Evolutionary conservation across 1,140 invertebrate genomes (phyloP), one percentile per base, ranked within the genome.

Genomic region (Micrasema minimum): DNA sequence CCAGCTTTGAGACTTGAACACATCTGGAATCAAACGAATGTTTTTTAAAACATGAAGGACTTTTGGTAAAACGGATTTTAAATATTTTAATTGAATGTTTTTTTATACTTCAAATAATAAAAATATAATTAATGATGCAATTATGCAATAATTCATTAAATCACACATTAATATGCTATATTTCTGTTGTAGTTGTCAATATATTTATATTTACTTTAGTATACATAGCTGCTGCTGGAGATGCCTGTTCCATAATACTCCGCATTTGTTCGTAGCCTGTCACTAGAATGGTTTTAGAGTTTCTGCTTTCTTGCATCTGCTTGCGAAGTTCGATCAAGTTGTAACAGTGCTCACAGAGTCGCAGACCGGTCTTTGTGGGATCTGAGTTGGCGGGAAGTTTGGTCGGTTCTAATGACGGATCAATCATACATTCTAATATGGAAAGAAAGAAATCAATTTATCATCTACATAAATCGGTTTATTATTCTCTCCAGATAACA

Each of bases 271-370:
- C 91, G 84, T 98, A 98, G 31, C 95, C 87, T 59, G 94, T 89
- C 37, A 91, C 88, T 35, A 97, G 87, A 1, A 90, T 83, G 2
- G 96, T 93, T 77, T 93, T 93, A 22, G 88, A 87, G 71, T 91
- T 92, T 74, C 92, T 87, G 68, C 91, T 90, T 70, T 95, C 91
- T 77, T 96, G 92, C 74, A 93, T 87, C 76, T 90, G 88, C 78
- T 94, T 91, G 51, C 95, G 82, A 14, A 89, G 82, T 73, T 96
- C 92, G n/a, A 98, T 84, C 23, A 97, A 85, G 77, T 89, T 86
- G 66, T 92, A 90, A 78, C 96, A 98, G 76, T 95, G 91, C 23
- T 87, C 85, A 80, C 96, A 98, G 12, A 95, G 85, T 65, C 95
- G 86, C 45, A 98, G 88, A 71, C 50, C 86, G 86, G 79, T 79